Conservation (phyloP, 2,888 invertebrate species). For the Caenorhabditis sp. region DNA sequence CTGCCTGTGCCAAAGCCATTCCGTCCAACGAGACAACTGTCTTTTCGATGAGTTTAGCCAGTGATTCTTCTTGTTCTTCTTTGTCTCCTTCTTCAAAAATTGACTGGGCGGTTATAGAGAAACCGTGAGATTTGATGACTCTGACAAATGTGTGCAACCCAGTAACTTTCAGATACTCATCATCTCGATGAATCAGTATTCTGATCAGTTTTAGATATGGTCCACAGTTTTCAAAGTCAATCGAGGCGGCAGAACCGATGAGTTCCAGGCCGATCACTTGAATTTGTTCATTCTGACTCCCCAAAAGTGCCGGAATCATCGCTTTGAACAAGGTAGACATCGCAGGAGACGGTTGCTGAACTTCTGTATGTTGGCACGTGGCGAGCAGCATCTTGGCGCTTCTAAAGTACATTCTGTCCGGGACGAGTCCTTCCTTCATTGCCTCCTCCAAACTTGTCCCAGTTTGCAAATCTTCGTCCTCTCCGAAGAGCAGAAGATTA, state of each 20-base stretch:
- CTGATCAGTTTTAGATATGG: conserved; percentile 39
- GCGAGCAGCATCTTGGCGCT: conserved; percentile 49
- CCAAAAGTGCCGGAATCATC: conserved; percentile 47
- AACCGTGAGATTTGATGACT: conserved; percentile 40
- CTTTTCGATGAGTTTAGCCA: conserved; percentile 34
- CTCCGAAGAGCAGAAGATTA: conserved; percentile 1
- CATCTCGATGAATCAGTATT: conserved; percentile 29
- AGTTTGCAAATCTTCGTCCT: background rate
- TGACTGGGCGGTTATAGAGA: conserved; percentile 23
- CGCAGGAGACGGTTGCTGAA: conserved; percentile 11
- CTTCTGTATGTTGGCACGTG: conserved; percentile 40
- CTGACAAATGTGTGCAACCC: conserved; percentile 21
- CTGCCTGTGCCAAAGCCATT: conserved; percentile 19
- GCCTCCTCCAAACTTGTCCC: conserved; percentile 13
- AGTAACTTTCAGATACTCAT: conserved; percentile 33
- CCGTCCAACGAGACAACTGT: conserved; percentile 23
- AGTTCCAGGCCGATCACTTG: conserved; percentile 47
- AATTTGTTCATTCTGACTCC: conserved; percentile 27
- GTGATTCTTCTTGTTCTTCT: conserved; percentile 1
- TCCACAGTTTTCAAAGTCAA: conserved; percentile 49
- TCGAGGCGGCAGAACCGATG: conserved; percentile 47
- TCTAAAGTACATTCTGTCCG: conserved; percentile 18
- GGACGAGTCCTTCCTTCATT: conserved; percentile 12
- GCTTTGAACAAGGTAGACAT: conserved; percentile 42
- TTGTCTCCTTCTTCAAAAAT: conserved; percentile 9